Conservation (phyloP, 1,140 invertebrate species). For the Hesperophylax magnus region DNA sequence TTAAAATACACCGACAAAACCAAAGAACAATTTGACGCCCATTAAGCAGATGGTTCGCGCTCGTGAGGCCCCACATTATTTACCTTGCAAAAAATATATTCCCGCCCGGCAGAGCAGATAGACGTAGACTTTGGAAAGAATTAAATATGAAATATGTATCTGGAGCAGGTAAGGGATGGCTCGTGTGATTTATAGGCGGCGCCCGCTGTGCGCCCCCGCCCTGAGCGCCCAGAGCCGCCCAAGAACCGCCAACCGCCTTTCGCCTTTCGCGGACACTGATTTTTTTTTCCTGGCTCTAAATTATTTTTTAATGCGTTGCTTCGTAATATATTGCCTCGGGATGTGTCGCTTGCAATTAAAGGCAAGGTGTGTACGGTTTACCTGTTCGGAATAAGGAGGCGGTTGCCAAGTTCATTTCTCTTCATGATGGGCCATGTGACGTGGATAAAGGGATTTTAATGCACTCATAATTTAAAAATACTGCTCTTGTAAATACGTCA, state of each 20-base stretch:
- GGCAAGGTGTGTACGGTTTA: not conserved
- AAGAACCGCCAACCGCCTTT: constrained; percentile 36
- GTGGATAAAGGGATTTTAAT: not conserved
- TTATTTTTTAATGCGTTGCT: constrained; percentile 57
- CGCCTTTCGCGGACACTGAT: constrained; percentile 53
- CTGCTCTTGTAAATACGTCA: too few relatives aligned
- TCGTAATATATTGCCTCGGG: constrained; percentile 53
- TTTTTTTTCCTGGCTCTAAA: constrained; percentile 54
- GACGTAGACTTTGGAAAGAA: constrained; percentile 57
- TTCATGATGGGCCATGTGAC: constrained; percentile 1
- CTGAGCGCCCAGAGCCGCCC: constrained; percentile 15
- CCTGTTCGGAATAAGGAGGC: not conserved
- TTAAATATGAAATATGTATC: constrained; percentile 59
- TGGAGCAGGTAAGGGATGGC: constrained; percentile 57
- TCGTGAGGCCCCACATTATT: constrained; percentile 55
- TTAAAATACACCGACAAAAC: constrained; percentile 57
- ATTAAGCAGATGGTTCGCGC: constrained; percentile 58
- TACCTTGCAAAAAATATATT: constrained; percentile 57
- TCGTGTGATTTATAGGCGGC: constrained; percentile 55
- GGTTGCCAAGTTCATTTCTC: not conserved
- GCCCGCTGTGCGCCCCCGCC: constrained; percentile 51
- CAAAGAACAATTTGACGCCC: constrained; percentile 58
- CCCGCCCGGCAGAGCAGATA: constrained; percentile 47
- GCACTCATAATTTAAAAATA: not conserved
- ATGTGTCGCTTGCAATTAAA: constrained; percentile 54